Percentiles rank a stretch among this genome's conserved stretches.
Evolutionary conservation across 2,888 invertebrate genomes (phyloP).

Genomic region (Muschampia plurimacula): DNA sequence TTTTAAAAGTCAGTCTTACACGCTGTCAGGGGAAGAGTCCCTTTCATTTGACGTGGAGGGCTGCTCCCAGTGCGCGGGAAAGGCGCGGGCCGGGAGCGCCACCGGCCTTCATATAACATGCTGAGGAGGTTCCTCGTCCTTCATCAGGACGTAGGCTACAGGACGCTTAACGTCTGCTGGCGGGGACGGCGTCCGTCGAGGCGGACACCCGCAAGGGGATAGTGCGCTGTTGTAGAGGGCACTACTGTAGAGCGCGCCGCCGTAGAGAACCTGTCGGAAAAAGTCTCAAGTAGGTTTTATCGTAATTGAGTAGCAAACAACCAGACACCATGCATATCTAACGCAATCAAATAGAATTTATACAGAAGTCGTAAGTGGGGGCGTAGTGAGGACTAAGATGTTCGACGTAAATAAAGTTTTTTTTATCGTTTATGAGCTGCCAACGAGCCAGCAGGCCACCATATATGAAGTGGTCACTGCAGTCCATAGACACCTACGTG

Average conservation of each 20-base stretch:
- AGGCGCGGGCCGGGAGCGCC: slow-evolving; percentile 90
- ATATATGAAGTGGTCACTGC: no score
- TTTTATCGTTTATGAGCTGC: no score
- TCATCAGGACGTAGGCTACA: slow-evolving; percentile 88
- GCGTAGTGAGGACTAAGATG: no score
- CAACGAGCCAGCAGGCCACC: no score
- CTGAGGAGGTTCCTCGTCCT: slow-evolving; percentile 85
- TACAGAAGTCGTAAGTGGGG: no score
- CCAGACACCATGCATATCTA: no score
- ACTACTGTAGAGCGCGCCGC: slow-evolving; percentile 79
- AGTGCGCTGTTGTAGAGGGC: slow-evolving; percentile 76
- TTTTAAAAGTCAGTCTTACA: slow-evolving; percentile 54
- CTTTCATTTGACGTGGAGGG: slow-evolving; percentile 76
- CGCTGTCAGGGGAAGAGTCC: slow-evolving; percentile 79
- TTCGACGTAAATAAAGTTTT: no score
- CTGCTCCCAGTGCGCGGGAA: slow-evolving; percentile 81
- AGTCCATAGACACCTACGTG: no score
- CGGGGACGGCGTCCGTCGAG: slow-evolving; percentile 76
- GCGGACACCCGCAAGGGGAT: slow-evolving; percentile 79
- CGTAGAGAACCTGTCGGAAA: slow-evolving; percentile 69
- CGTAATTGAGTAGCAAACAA: background rate
- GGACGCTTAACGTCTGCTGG: slow-evolving; percentile 80
- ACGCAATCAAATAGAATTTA: no score
- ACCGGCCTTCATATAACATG: slow-evolving; percentile 95
- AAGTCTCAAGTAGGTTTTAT: background rate